phyloP scores from a whole-genome alignment of 2,888 invertebrate species.

The Cataglyphis albicans region DNA sequence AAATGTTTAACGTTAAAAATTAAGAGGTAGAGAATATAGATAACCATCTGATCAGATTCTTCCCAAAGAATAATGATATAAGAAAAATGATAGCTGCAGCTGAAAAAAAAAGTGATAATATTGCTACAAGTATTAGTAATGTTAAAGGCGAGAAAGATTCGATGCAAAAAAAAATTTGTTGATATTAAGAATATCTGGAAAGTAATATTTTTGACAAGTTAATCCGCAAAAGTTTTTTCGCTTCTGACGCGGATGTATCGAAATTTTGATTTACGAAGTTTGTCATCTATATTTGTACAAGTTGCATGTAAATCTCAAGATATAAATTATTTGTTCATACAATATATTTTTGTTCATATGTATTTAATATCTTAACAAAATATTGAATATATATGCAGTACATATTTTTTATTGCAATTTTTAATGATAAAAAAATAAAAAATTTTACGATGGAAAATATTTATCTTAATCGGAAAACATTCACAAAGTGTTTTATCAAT shows the following conservation, averaged over 20 bases:
- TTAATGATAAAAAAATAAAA: no score
- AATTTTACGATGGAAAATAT: no score
- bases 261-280: constrained; percentile 20
- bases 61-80: neutral
- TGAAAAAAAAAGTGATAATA: neutral
- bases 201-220: constrained; percentile 12
- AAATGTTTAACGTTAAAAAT: neutral
- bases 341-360: no score
- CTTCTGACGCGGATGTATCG: neutral
- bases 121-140: neutral
- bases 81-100: neutral
- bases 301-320: neutral
- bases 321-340: no score
- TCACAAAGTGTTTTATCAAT: no score
- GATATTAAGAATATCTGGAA: constrained; percentile 9
- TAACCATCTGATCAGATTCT: neutral
- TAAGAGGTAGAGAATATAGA: neutral
- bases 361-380: no score
- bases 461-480: no score
- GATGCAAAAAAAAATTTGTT: constrained; percentile 14
- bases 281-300: neutral
- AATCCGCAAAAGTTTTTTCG: constrained; percentile 4
- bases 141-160: neutral
- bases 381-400: no score
- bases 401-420: no score